Evolutionary conservation across 2,888 invertebrate genomes (phyloP), one percentile per base, ranked within the genome.

Genomic region (Tenthredo livida): DNA sequence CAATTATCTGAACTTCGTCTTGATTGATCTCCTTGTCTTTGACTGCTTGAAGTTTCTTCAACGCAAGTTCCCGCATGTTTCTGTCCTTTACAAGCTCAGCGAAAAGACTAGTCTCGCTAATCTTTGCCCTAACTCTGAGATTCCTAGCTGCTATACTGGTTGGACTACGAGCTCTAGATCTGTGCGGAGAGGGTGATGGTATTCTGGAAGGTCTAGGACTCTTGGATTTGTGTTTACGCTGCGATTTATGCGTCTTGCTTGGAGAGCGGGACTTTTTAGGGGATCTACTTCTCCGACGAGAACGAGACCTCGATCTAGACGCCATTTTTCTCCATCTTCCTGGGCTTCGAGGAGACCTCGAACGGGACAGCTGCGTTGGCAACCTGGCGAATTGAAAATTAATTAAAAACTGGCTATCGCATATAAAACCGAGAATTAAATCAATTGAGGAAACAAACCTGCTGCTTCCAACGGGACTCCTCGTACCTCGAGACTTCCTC

Each of bases 41-140:
- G 78, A 96, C 95, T 90, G 96, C 96, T 91, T 96, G 95, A 17
- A 97, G 92, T 92, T 96, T 97, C 93, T 96, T 95, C 86, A 95
- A 93, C 84, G 97, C 97, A 92, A 97, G 95, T 85, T 97, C 97
- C 10, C 97, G 95, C 94, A 97, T 97, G 88, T 97, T 97, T 88
- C 96, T 96, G 91, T 97, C 97, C 91, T 98, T 98, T 17, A 98
- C 97, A 86, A 98, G 94, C 93, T 98, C 97, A 0, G 98, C 98
- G 92, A 98, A 98, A 15, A 98, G 94, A 92, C 98, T 98, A 10
- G 98, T 98, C 89, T 97, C 97, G 84, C 97, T 97, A 91, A 98
- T 97, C 92, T 98, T 98, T 90, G 97, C 96, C 88, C 96, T 91
- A 7, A 89, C 90, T 21, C 92, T 85, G 54, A 92, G 88, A 87